Percentiles rank a stretch among this genome's conserved stretches.
Evolutionary conservation across 2,888 invertebrate species (phyloP).

Genomic region (Pristionchus entomophagus): DNA sequence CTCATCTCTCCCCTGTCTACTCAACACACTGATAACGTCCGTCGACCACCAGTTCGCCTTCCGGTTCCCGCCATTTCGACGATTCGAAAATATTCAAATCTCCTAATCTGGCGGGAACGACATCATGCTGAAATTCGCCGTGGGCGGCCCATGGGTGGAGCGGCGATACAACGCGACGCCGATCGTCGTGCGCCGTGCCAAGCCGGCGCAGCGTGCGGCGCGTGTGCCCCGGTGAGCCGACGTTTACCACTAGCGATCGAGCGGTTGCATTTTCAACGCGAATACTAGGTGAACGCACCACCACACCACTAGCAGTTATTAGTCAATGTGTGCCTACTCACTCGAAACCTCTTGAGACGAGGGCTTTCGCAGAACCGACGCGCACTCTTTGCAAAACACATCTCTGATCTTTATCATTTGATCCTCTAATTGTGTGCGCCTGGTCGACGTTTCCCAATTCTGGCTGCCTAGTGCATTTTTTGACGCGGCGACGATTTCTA

Average conservation of each 20-base stretch:
- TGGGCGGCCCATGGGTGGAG: conserved; percentile 48
- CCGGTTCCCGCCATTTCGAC: conserved; percentile 11
- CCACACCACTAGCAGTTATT: background rate
- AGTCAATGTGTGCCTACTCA: conserved; percentile 9
- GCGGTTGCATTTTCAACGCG: conserved; percentile 18
- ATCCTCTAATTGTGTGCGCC: background rate
- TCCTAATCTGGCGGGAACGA: background rate
- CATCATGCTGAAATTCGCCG: conserved; percentile 46
- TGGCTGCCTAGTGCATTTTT: background rate
- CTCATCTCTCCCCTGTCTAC: conserved; percentile 22
- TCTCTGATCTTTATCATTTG: background rate
- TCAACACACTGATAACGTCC: conserved; percentile 33
- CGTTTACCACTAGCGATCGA: background rate
- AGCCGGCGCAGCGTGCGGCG: background rate
- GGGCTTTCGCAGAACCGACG: conserved; percentile 27
- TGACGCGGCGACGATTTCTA: conserved; percentile 27
- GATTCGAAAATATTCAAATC: conserved; percentile 36
- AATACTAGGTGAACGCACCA: background rate
- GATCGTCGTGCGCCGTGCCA: conserved; percentile 13
- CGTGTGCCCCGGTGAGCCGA: conserved; percentile 32
- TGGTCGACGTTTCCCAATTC: conserved; percentile 3
- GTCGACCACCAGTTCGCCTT: background rate
- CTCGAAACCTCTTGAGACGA: background rate
- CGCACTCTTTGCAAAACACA: background rate
- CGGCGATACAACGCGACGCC: conserved; percentile 14